A percentile compares a stretch with the other conserved stretches of the same genome.
These are phyloP conservation scores for Criorhina ranunculi DNA, from an alignment of 2,888 invertebrate genomes.

Conservation along the genomic window DNA sequence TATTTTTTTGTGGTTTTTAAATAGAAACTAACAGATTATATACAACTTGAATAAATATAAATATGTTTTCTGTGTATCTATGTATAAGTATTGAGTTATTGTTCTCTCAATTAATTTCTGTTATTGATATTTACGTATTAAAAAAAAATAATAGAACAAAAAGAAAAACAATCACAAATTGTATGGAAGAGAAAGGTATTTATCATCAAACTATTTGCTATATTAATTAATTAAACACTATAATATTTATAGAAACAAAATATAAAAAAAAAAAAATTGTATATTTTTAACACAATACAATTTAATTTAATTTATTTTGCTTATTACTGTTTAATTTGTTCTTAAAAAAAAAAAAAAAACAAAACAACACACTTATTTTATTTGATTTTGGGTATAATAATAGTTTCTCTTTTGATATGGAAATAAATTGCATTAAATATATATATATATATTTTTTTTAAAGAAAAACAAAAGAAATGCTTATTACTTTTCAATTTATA, in stretches of 20 bases:
- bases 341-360: conserved; percentile 6
- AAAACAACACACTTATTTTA: conserved; percentile 47
- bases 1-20: conserved; percentile 2
- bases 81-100: neutral
- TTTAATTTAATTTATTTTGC: conserved; percentile 6
- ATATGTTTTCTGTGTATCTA: conserved; percentile 38
- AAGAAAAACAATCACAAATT: conserved; percentile 67
- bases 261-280: conserved; percentile 11
- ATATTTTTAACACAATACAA: conserved; percentile 32
- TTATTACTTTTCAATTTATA: no score
- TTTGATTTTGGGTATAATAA: conserved; percentile 14
- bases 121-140: conserved; percentile 37
- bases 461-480: neutral
- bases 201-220: conserved; percentile 38
- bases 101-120: conserved; percentile 17
- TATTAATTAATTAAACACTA: conserved; percentile 32
- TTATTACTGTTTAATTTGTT: conserved; percentile 12
- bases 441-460: no score
- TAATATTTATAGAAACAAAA: no score
- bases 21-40: conserved; percentile 40
- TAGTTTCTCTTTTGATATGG: conserved; percentile 60
- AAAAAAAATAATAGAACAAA: conserved; percentile 17
- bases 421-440: conserved; percentile 53
- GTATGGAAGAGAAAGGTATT: conserved; percentile 65
- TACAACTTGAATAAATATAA: conserved; percentile 59